Evolutionary conservation across 2,888 invertebrate species (phyloP).

Genomic region (Antheraea assamensis): DNA sequence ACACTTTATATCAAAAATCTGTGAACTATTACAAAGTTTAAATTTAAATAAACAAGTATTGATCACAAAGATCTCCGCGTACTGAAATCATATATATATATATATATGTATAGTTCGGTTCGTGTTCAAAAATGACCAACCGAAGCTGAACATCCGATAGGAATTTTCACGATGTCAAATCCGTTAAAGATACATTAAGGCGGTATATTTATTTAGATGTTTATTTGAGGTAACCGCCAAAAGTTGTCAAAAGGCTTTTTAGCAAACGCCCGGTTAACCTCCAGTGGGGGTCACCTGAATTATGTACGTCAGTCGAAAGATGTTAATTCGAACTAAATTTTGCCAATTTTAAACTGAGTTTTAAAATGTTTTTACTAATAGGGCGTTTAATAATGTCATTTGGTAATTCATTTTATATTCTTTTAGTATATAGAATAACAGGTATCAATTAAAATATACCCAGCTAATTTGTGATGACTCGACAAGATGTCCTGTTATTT

Average conservation of each 20-base stretch:
- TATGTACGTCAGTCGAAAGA: neutral
- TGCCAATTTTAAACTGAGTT: neutral
- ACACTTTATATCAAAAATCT: neutral
- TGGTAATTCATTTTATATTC: no score
- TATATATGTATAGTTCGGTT: no score
- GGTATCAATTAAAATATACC: neutral
- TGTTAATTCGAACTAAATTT: neutral
- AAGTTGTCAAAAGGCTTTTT: slow-evolving; percentile 5
- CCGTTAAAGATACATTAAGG: neutral
- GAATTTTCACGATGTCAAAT: neutral
- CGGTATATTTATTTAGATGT: neutral
- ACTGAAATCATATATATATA: neutral
- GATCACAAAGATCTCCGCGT: neutral
- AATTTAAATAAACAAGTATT: neutral
- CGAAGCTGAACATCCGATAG: neutral
- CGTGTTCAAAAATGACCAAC: neutral
- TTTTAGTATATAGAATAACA: neutral
- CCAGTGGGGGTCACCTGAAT: slow-evolving; percentile 4
- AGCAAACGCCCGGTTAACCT: neutral
- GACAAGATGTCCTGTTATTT: no score
- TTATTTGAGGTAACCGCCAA: slow-evolving; percentile 5
- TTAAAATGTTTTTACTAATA: neutral
- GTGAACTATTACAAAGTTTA: neutral
- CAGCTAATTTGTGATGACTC: no score
- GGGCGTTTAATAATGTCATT: no score